These are phyloP conservation scores for Rhadina sibilatrix DNA, from an alignment of 2,113 vertebrate genomes.

Conservation along the genomic window DNA sequence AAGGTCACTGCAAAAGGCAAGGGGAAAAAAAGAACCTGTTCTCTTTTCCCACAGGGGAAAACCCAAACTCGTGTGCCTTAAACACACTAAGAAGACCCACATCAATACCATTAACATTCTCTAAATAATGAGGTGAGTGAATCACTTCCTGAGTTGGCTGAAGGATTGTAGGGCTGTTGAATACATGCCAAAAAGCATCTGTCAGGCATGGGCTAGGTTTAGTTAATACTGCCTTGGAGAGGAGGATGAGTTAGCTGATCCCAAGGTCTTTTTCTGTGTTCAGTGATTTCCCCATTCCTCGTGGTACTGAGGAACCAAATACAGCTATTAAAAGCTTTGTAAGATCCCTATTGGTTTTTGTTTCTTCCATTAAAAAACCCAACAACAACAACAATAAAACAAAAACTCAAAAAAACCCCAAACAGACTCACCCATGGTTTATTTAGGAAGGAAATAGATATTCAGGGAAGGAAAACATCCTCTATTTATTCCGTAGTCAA, in stretches of 20 bases:
- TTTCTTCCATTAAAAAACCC: neutral
- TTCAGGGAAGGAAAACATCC: constrained; percentile 30
- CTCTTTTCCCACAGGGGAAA: neutral
- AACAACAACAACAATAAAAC: neutral
- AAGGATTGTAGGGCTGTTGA: neutral
- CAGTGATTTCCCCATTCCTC: neutral
- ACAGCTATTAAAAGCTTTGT: neutral
- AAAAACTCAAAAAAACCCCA: neutral
- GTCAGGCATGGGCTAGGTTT: neutral
- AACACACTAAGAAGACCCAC: neutral
- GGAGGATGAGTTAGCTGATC: neutral
- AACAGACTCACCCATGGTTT: neutral
- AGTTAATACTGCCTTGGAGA: neutral
- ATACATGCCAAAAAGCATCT: neutral
- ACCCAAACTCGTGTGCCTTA: neutral
- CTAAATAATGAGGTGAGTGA: neutral
- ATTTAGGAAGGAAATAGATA: constrained; percentile 29
- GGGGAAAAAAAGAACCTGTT: neutral
- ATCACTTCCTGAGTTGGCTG: neutral
- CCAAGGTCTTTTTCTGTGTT: neutral
- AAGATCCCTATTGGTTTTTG: neutral
- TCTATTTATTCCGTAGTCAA: neutral
- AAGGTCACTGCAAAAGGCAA: neutral
- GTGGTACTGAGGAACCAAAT: neutral
- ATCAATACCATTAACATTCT: neutral